Base-by-base conservation (phyloP, 1,140 invertebrate genomes). In the Asobara japonica region DNA sequence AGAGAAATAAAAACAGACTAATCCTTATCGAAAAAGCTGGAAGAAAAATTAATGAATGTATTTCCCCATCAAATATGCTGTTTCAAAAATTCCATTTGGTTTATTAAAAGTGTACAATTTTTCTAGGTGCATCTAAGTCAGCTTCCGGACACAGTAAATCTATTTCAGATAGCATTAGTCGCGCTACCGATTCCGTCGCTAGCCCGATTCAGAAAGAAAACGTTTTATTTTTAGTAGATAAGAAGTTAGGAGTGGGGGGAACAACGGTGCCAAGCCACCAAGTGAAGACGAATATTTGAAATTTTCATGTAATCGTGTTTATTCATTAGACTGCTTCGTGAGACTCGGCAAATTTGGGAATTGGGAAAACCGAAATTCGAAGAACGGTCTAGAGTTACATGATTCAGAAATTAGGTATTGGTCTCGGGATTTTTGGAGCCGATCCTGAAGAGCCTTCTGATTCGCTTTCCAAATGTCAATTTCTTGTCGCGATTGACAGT, bases 161-260 rank as follows among this genome's bases (percentile, higher is more conserved):
- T 72, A 72, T 72, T 72, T 72, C 41, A 66, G 70, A 72, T 65
- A 25, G 51, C 22, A 56, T 56, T 20, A 56, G 51, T 30, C 0
- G 3, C 29, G 29, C 30, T 31, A 65, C 20, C 10, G 29, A 51
- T 31, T 69, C 45, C 20, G 8, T 62, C 64, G 36, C 45, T 51
- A 60, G 45, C 70, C 64, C 61, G 70, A 66, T 66, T 72, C 45
- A 72, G 62, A 48, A 66, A 60, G 30, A 66, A 25, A 25, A 66
- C 51, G n/a, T n/a, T 33, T 27, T 72, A 72, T 72, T 72, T 72
- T 72, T 66, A 51, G 70, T 18, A 62, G 51, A 56, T 56, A 56
- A 56, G 22, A 56, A 22, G n/a, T n/a, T n/a, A 56, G 51, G 11
- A 10, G 18, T 56, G 10, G 45, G n/a, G 20, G 20, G 51, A 18